phyloP scores from a whole-genome alignment of 1,140 invertebrate species.

The Formica exsecta region DNA sequence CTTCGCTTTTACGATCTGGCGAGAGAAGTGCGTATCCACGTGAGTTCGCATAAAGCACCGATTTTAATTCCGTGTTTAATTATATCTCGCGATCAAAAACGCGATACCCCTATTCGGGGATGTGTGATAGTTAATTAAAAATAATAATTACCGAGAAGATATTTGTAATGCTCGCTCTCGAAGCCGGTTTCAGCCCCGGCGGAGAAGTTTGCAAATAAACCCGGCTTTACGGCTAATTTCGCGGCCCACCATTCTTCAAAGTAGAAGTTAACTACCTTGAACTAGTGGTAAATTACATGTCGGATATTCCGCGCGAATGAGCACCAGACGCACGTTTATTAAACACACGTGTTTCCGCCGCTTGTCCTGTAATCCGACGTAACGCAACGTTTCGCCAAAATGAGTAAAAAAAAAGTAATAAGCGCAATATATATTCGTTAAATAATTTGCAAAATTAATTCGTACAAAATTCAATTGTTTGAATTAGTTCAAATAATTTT shows the following conservation, averaged over 20 bases:
- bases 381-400: background rate
- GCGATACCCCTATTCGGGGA: background rate
- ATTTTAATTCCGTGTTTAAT: slow-evolving; percentile 61
- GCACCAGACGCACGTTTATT: slow-evolving; percentile 63
- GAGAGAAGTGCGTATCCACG: background rate
- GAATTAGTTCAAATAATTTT: background rate
- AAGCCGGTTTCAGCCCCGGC: slow-evolving; percentile 61
- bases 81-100: slow-evolving; percentile 5
- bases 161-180: slow-evolving; percentile 62
- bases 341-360: slow-evolving; percentile 52
- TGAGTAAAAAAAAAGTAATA: background rate
- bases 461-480: background rate
- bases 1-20: slow-evolving; percentile 29
- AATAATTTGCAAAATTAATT: background rate
- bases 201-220: slow-evolving; percentile 72
- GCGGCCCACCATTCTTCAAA: slow-evolving; percentile 69
- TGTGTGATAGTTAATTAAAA: slow-evolving; percentile 66
- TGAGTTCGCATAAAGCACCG: slow-evolving; percentile 16
- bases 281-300: slow-evolving; percentile 71
- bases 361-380: slow-evolving; percentile 43
- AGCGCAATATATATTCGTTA: background rate
- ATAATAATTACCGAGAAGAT: slow-evolving; percentile 68
- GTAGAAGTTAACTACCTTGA: slow-evolving; percentile 70
- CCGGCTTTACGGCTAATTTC: slow-evolving; percentile 70
- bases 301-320: slow-evolving; percentile 69